phyloP scores from a whole-genome alignment of 2,888 invertebrate species.

The Ceraclea dissimilis region DNA sequence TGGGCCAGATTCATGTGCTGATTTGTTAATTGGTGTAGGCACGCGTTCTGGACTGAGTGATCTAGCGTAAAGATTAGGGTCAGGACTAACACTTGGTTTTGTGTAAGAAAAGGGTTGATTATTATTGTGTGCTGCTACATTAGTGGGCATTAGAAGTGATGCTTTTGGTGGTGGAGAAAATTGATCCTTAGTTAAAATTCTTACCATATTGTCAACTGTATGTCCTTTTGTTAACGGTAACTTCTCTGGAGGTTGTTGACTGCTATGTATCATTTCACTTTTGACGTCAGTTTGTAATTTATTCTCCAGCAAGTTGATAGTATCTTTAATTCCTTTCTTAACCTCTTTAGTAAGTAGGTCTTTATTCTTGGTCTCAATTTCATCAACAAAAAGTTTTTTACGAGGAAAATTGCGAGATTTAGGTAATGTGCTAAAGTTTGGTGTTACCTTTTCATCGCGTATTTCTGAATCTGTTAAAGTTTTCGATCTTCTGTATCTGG shows the following conservation, averaged over 20 bases:
- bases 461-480: conserved; percentile 15
- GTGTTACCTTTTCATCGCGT: conserved; percentile 30
- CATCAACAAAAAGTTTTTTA: conserved; percentile 38
- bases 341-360: conserved; percentile 32
- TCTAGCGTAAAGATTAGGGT: conserved; percentile 41
- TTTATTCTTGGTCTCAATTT: conserved; percentile 38
- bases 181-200: conserved; percentile 64
- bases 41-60: conserved; percentile 44
- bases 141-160: conserved; percentile 53
- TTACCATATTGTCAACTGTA: conserved; percentile 71
- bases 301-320: conserved; percentile 45
- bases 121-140: conserved; percentile 57
- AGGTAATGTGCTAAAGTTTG: conserved; percentile 28
- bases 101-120: conserved; percentile 80
- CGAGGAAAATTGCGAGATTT: conserved; percentile 32
- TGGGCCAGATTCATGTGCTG: conserved; percentile 48
- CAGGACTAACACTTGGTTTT: conserved; percentile 50
- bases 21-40: conserved; percentile 42
- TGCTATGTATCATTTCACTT: conserved; percentile 61
- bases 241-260: conserved; percentile 62
- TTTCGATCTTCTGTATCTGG: conserved; percentile 34
- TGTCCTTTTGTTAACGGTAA: conserved; percentile 62
- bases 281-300: conserved; percentile 42
- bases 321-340: conserved; percentile 47
- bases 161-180: conserved; percentile 58